A percentile compares a stretch with the other conserved stretches of the same genome.
These are phyloP conservation scores for Bungarus multicinctus DNA, from an alignment of 2,113 vertebrate genomes.

Conservation along the genomic window DNA sequence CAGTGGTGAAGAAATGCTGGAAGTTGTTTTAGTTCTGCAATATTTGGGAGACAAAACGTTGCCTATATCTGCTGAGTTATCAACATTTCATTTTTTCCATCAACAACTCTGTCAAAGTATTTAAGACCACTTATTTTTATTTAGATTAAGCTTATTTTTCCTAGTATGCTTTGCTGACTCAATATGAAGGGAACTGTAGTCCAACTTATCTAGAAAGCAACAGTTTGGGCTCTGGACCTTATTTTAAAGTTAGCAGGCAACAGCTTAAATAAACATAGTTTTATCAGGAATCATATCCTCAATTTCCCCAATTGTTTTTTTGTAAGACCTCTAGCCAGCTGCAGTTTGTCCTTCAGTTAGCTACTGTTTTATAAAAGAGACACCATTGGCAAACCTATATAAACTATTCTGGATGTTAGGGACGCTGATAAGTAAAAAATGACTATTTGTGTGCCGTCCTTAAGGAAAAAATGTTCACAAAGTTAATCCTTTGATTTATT, in stretches of 20 bases:
- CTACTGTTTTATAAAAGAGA: constrained; percentile 1
- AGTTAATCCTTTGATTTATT: background rate
- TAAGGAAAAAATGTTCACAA: constrained; percentile 1
- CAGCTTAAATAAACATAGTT: constrained; percentile 48
- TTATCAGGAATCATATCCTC: constrained; percentile 52
- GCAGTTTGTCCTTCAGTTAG: background rate
- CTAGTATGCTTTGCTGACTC: background rate
- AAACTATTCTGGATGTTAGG: background rate
- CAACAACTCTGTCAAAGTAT: background rate
- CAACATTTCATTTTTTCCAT: background rate
- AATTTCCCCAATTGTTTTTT: constrained; percentile 7
- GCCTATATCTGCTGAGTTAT: background rate
- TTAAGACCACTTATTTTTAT: background rate
- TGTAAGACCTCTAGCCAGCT: background rate
- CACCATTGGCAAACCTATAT: background rate
- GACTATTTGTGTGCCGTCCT: background rate
- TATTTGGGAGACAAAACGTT: background rate
- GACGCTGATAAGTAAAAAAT: background rate
- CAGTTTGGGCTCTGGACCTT: constrained; percentile 42
- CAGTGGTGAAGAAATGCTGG: background rate
- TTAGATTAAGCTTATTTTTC: background rate
- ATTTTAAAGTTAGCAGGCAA: constrained; percentile 67
- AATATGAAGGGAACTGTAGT: background rate
- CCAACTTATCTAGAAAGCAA: background rate
- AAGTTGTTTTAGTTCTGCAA: background rate